phyloP scores from a whole-genome alignment of 2,113 vertebrate genomes.

The Caranx ignobilis region DNA sequence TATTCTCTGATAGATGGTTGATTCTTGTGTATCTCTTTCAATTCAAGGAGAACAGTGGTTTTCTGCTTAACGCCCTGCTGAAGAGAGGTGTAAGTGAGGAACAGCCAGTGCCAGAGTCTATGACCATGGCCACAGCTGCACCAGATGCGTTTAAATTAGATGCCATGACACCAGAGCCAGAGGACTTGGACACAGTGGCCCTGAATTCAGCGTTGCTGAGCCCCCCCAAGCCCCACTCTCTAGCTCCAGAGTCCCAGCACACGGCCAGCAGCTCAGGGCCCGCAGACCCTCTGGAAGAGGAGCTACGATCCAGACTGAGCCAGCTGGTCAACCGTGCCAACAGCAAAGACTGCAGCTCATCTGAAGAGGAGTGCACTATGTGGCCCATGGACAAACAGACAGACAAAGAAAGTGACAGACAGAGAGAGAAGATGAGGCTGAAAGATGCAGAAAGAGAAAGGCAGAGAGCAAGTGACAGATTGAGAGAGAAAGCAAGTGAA shows the following conservation, averaged over 20 bases:
- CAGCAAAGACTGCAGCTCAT: slow-evolving; percentile 86
- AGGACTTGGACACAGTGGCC: slow-evolving; percentile 65
- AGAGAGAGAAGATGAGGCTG: slow-evolving; percentile 44
- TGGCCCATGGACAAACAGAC: slow-evolving; percentile 72
- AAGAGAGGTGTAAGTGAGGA: slow-evolving; percentile 79
- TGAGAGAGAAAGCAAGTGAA: slow-evolving; percentile 46
- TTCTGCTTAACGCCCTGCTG: slow-evolving; percentile 77
- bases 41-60: slow-evolving; percentile 76
- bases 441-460: slow-evolving; percentile 53
- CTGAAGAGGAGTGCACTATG: slow-evolving; percentile 84
- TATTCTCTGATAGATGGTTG: neutral
- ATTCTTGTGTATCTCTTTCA: slow-evolving; percentile 2
- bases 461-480: slow-evolving; percentile 63
- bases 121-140: slow-evolving; percentile 39
- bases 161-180: slow-evolving; percentile 67
- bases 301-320: slow-evolving; percentile 84
- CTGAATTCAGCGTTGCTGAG: slow-evolving; percentile 51
- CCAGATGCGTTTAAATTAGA: slow-evolving; percentile 57
- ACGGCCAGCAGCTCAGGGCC: slow-evolving; percentile 33
- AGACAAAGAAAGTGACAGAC: slow-evolving; percentile 73
- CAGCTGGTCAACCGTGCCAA: slow-evolving; percentile 86
- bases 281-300: slow-evolving; percentile 80
- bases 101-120: slow-evolving; percentile 43
- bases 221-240: slow-evolving; percentile 46
- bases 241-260: slow-evolving; percentile 69